phyloP scores from a whole-genome alignment of 2,888 invertebrate species.

The Hermodice carunculata region DNA sequence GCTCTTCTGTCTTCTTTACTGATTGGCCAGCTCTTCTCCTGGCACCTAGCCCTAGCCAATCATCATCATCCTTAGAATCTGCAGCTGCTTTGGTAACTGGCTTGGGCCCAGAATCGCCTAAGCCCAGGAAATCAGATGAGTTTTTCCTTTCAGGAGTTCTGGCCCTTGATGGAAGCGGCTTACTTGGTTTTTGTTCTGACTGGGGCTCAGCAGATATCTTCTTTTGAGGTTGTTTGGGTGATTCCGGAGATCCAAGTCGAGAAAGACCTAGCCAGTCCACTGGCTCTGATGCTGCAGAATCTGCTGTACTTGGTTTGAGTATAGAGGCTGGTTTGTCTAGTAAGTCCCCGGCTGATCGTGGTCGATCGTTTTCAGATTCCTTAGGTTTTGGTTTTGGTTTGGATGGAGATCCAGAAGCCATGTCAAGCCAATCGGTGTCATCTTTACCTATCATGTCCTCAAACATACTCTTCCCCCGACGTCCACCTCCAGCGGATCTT shows the following conservation, averaged over 20 bases:
- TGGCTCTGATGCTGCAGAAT: conserved; percentile 23
- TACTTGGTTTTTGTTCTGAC: too few relatives aligned
- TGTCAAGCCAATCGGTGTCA: conserved; percentile 61
- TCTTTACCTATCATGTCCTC: conserved; percentile 45
- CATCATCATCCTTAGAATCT: conserved; percentile 3
- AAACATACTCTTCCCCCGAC: conserved; percentile 15
- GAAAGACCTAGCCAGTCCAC: conserved; percentile 39
- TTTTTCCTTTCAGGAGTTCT: too few relatives aligned
- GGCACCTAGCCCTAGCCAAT: conserved; percentile 31
- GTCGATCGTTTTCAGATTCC: conserved; percentile 4
- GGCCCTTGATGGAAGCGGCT: too few relatives aligned
- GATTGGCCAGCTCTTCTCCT: not conserved
- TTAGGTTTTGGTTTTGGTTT: not conserved
- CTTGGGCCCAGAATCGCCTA: too few relatives aligned
- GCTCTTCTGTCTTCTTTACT: not conserved
- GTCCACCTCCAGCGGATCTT: conserved; percentile 2
- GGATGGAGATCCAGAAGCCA: conserved; percentile 34
- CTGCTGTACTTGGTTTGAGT: not conserved
- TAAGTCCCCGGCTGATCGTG: conserved; percentile 24
- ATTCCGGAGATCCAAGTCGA: conserved; percentile 33
- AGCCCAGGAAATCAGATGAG: too few relatives aligned
- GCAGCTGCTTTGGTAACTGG: not conserved
- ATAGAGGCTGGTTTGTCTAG: not conserved
- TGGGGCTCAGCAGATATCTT: too few relatives aligned
- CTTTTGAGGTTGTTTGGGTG: not conserved